Percentiles rank a stretch among this genome's conserved stretches.
Evolutionary conservation across 2,888 invertebrate genomes (phyloP).

Genomic region (Podabrus alpinus): DNA sequence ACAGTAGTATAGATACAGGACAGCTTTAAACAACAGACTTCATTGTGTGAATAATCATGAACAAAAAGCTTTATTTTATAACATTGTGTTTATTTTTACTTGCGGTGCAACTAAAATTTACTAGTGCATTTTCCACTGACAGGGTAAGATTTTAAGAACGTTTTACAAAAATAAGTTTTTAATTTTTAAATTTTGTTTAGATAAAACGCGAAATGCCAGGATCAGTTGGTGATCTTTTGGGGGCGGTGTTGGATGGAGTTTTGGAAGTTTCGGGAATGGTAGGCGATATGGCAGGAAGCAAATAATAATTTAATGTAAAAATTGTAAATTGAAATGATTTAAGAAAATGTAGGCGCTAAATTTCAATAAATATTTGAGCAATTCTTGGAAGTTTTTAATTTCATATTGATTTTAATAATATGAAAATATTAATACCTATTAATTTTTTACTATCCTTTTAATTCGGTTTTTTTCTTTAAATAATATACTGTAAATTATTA

Average conservation of each 20-base stretch:
- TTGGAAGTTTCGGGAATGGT: background rate
- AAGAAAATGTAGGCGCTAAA: background rate
- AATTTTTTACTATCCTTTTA: too few species aligned
- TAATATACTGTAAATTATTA: too few species aligned
- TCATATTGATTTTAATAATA: too few species aligned
- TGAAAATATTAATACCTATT: too few species aligned
- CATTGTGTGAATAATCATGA: background rate
- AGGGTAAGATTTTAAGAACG: background rate
- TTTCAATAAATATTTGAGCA: background rate
- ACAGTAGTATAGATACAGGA: background rate
- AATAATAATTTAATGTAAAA: background rate
- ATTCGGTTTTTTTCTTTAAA: too few species aligned
- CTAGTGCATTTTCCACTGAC: background rate
- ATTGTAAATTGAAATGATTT: background rate
- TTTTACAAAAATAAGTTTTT: background rate
- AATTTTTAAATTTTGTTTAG: background rate
- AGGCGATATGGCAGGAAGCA: background rate
- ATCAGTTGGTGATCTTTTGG: background rate
- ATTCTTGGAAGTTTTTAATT: too few species aligned
- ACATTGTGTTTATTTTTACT: background rate
- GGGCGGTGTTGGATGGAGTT: background rate
- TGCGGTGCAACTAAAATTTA: background rate
- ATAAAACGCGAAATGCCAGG: background rate
- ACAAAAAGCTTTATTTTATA: background rate
- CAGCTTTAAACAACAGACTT: background rate